These are phyloP conservation scores for Megaceryle alcyon DNA, from an alignment of 2,797 vertebrate genomes.

Conservation along the genomic window DNA sequence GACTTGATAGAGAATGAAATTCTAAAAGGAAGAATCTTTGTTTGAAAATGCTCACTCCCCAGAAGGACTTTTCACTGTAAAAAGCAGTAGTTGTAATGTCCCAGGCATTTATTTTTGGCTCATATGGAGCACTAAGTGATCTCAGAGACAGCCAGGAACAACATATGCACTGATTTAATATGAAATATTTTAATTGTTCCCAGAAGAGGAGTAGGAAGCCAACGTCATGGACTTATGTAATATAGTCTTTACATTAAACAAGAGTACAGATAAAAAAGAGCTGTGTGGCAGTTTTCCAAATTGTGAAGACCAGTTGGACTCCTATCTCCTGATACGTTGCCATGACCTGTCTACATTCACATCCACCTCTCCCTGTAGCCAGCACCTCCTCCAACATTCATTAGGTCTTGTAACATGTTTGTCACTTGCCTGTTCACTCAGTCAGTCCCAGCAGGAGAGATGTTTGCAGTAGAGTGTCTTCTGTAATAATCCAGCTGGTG, in stretches of 20 bases:
- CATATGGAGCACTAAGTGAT: not conserved
- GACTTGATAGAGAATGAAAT: not conserved
- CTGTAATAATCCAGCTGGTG: not conserved
- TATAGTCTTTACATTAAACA: constrained; percentile 10
- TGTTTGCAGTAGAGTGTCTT: not conserved
- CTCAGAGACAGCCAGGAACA: not conserved
- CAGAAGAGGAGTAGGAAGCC: not conserved
- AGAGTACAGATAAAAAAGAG: constrained; percentile 12
- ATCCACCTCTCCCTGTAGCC: not conserved
- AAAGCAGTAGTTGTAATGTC: not conserved
- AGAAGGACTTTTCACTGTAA: not conserved
- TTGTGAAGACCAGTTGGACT: not conserved
- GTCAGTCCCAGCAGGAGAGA: constrained; percentile 3
- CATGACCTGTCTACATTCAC: not conserved
- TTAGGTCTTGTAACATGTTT: not conserved
- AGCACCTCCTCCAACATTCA: not conserved
- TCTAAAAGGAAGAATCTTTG: not conserved
- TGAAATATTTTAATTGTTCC: constrained; percentile 38
- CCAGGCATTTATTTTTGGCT: not conserved
- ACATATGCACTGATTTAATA: not conserved
- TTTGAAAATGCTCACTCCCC: not conserved
- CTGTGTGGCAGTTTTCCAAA: not conserved
- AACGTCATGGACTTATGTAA: not conserved
- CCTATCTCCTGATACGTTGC: not conserved
- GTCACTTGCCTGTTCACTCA: constrained; percentile 1